phyloP scores from a whole-genome alignment of 2,888 invertebrate genomes.

The Mythimna loreyi region DNA sequence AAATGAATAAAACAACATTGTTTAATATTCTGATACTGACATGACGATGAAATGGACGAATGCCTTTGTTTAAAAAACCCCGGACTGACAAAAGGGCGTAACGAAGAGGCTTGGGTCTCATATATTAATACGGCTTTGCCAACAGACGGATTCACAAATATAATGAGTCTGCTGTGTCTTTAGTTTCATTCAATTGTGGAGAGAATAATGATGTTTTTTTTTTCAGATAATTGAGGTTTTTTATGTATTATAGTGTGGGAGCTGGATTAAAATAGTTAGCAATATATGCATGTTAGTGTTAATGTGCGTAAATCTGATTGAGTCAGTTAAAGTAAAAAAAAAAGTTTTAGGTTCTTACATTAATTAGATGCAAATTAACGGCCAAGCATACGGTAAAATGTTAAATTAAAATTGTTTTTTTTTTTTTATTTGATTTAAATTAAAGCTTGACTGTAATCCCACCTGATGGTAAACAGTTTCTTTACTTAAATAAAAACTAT shows the following conservation, averaged over 20 bases:
- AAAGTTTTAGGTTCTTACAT: too few relatives aligned
- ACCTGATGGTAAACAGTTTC: too few relatives aligned
- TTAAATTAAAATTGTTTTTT: too few relatives aligned
- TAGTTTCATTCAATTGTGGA: constrained; percentile 38
- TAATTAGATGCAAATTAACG: too few relatives aligned
- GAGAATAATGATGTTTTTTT: constrained; percentile 33
- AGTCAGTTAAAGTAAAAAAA: too few relatives aligned
- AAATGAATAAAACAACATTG: constrained; percentile 54
- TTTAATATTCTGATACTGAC: constrained; percentile 49
- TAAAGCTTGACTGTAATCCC: too few relatives aligned
- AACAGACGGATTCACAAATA: constrained; percentile 56
- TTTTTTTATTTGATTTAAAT: too few relatives aligned
- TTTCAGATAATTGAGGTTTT: background rate
- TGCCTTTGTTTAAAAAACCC: constrained; percentile 46
- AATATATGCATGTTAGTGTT: too few relatives aligned
- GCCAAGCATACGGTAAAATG: too few relatives aligned
- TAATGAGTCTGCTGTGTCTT: constrained; percentile 51
- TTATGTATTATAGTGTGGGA: background rate
- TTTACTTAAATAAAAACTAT: too few relatives aligned
- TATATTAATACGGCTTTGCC: constrained; percentile 50
- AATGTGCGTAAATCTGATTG: too few relatives aligned
- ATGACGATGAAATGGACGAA: constrained; percentile 42
- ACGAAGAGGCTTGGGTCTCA: constrained; percentile 32
- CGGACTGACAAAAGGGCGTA: constrained; percentile 43
- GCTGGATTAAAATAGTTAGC: too few relatives aligned